phyloP scores from a whole-genome alignment of 2,113 vertebrate genomes.

The Todiramphus chloris region DNA sequence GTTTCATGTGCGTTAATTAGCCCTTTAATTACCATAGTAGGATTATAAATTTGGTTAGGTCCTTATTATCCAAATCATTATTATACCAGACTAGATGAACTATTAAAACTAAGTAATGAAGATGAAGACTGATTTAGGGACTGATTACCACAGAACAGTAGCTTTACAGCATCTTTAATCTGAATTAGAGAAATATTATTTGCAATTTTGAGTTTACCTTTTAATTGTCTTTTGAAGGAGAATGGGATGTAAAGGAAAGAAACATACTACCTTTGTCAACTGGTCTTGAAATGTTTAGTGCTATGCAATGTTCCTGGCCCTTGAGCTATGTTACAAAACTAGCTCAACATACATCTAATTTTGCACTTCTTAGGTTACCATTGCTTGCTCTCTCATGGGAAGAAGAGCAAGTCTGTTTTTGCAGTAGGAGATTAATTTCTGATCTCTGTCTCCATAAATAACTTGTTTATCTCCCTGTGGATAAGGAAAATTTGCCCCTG shows the following conservation, averaged over 20 bases:
- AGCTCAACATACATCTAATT: not conserved
- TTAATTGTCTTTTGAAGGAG: not conserved
- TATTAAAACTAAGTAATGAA: not conserved
- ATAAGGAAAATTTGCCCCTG: not conserved
- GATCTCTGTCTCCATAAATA: not conserved
- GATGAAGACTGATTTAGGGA: not conserved
- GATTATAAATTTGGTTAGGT: not conserved
- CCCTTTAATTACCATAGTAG: not conserved
- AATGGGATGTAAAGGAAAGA: not conserved
- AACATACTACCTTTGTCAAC: not conserved
- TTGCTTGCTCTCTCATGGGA: not conserved
- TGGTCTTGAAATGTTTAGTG: not conserved
- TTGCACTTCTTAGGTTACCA: not conserved
- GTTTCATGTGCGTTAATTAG: not conserved
- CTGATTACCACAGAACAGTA: not conserved
- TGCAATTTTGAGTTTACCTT: not conserved
- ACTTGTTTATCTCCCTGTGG: not conserved
- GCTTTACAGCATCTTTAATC: not conserved
- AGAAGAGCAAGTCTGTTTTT: not conserved
- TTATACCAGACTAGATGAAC: not conserved
- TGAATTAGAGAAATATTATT: not conserved
- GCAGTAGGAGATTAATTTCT: not conserved
- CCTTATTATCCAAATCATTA: not conserved
- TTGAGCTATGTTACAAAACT: not conserved
- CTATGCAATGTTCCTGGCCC: not conserved